These are phyloP conservation scores for Petrolisthes manimaculis DNA, from an alignment of 2,888 invertebrate genomes.

Conservation along the genomic window DNA sequence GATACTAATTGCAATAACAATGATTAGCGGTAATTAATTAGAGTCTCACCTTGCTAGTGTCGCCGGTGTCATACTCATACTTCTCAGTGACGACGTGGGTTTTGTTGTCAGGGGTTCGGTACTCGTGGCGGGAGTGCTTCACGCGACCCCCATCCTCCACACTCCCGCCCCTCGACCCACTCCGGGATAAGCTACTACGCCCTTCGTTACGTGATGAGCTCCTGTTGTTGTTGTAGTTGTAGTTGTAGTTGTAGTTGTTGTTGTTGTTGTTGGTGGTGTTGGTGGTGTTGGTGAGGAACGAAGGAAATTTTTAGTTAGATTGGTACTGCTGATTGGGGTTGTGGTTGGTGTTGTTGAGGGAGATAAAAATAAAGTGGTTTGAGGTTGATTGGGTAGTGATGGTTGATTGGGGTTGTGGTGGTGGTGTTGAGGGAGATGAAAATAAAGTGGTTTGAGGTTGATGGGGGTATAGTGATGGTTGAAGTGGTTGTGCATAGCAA, in stretches of 20 bases:
- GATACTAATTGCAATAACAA: no score
- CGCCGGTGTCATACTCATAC: conserved; percentile 65
- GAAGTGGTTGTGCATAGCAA: not conserved
- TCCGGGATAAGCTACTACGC: conserved; percentile 43
- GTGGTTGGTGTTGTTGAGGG: not conserved
- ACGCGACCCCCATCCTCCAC: conserved; percentile 58
- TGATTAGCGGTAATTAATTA: no score
- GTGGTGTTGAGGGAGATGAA: not conserved
- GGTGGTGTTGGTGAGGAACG: no score
- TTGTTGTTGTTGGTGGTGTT: no score
- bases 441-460: not conserved
- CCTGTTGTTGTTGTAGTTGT: conserved; percentile 44
- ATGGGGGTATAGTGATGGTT: not conserved
- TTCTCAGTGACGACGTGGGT: conserved; percentile 64
- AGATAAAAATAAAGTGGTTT: not conserved
- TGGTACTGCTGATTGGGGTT: no score
- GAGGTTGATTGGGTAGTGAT: not conserved
- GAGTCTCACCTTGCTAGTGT: conserved; percentile 58
- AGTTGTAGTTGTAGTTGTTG: no score
- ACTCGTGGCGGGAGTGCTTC: conserved; percentile 60
- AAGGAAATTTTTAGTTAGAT: no score
- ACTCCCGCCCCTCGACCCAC: conserved; percentile 12
- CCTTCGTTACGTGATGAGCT: conserved; percentile 55
- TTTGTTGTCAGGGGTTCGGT: conserved; percentile 63
- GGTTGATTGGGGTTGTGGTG: not conserved